Conservation (phyloP, 1,140 invertebrate genomes). For the Platorchestia sp. region DNA sequence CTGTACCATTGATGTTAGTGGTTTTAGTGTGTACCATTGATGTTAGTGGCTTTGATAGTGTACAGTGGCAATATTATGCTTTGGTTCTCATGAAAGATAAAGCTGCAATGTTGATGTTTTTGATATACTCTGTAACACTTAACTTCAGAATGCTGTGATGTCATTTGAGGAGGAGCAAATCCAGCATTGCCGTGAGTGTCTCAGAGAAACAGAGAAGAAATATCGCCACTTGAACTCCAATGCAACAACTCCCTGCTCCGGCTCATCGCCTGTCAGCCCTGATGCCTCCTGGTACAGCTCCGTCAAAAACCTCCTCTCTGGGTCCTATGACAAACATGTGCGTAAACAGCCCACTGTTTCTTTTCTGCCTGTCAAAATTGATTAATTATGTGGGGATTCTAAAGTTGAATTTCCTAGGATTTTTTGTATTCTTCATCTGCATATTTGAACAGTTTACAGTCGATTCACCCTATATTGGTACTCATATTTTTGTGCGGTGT, state of each 20-base stretch:
- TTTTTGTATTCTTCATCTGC: neutral
- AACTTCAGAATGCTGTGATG: constrained; percentile 29
- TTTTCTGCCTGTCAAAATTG: neutral
- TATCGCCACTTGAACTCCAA: neutral
- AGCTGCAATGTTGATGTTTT: neutral
- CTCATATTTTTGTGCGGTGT: too few species aligned
- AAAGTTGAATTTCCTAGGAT: neutral
- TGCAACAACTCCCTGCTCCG: neutral
- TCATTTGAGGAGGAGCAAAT: constrained; percentile 50
- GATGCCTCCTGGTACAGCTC: constrained; percentile 37
- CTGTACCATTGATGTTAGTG: neutral
- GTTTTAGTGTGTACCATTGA: neutral
- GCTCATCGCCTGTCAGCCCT: neutral
- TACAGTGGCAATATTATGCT: neutral
- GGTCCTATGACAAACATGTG: constrained; percentile 46
- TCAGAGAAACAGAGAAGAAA: constrained; percentile 44
- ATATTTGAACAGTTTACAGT: neutral
- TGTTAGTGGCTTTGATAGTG: neutral
- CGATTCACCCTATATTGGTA: neutral
- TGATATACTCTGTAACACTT: neutral
- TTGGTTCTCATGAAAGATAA: neutral
- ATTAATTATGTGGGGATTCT: neutral
- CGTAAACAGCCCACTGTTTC: neutral
- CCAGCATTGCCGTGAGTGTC: constrained; percentile 36
- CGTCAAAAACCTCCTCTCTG: neutral